Evolutionary conservation across 2,113 vertebrate genomes (phyloP).

Genomic region (Diadophis punctatus): DNA sequence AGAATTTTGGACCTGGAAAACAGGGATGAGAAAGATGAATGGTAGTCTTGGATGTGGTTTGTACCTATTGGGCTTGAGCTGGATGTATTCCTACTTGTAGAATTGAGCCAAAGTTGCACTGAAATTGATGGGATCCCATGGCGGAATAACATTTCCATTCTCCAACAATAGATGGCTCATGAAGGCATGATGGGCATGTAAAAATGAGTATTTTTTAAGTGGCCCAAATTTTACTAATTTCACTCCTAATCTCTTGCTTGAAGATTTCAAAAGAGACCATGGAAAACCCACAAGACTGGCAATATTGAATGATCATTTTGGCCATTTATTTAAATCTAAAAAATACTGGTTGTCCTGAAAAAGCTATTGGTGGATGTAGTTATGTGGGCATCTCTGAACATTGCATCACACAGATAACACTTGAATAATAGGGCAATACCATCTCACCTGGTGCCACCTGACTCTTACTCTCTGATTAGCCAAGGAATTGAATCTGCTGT

Average conservation of each 20-base stretch:
- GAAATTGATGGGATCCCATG: neutral
- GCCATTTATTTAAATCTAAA: neutral
- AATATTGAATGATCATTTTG: neutral
- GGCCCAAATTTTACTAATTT: neutral
- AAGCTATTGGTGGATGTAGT: neutral
- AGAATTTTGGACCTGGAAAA: neutral
- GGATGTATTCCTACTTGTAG: neutral
- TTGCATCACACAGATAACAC: neutral
- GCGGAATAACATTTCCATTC: neutral
- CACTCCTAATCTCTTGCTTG: neutral
- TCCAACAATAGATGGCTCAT: neutral
- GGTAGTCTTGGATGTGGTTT: too few relatives aligned
- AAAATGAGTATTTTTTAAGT: neutral
- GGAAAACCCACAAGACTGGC: neutral
- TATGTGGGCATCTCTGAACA: neutral
- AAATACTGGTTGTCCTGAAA: neutral
- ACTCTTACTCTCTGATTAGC: neutral
- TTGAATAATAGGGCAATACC: neutral
- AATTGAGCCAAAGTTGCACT: neutral
- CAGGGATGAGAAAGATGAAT: neutral
- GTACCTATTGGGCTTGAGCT: neutral
- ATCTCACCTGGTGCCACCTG: neutral
- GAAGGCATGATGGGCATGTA: neutral
- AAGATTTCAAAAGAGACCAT: neutral
- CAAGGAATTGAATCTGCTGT: neutral